A percentile compares a stretch with the other conserved stretches of the same genome.
phyloP scores from a whole-genome alignment of 2,797 vertebrate species.

The Pelobates cultripes region DNA sequence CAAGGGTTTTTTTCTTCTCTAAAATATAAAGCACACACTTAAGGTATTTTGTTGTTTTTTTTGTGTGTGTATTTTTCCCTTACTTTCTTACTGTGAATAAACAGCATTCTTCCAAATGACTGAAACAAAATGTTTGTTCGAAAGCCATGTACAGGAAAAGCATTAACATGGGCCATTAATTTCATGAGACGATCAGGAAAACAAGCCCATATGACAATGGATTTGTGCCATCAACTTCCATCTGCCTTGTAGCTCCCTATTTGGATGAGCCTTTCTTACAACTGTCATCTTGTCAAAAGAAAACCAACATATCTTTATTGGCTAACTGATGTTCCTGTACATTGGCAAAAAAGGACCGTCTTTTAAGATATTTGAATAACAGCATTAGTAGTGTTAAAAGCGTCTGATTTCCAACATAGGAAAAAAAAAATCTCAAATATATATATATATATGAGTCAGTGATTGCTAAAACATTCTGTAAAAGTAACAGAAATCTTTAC shows the following conservation, averaged over 20 bases:
- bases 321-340: constrained; percentile 41
- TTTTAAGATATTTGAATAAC: neutral
- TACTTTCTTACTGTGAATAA: constrained; percentile 29
- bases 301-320: constrained; percentile 46
- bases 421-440: too few species aligned
- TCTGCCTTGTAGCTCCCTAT: constrained; percentile 51
- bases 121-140: constrained; percentile 51
- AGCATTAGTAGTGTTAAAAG: constrained; percentile 7
- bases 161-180: constrained; percentile 51
- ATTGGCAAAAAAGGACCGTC: constrained; percentile 25
- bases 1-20: neutral
- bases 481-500: too few species aligned
- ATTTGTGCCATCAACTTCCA: constrained; percentile 55
- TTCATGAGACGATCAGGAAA: constrained; percentile 53
- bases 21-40: neutral
- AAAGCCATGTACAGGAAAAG: constrained; percentile 42
- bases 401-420: constrained; percentile 5
- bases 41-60: neutral
- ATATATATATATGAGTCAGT: too few species aligned
- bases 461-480: too few species aligned
- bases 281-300: constrained; percentile 49
- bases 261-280: constrained; percentile 45
- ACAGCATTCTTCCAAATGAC: constrained; percentile 39
- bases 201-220: constrained; percentile 57
- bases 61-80: neutral